Evolutionary conservation across 2,113 vertebrate species (phyloP).

Genomic region (Eptatretus burgeri): DNA sequence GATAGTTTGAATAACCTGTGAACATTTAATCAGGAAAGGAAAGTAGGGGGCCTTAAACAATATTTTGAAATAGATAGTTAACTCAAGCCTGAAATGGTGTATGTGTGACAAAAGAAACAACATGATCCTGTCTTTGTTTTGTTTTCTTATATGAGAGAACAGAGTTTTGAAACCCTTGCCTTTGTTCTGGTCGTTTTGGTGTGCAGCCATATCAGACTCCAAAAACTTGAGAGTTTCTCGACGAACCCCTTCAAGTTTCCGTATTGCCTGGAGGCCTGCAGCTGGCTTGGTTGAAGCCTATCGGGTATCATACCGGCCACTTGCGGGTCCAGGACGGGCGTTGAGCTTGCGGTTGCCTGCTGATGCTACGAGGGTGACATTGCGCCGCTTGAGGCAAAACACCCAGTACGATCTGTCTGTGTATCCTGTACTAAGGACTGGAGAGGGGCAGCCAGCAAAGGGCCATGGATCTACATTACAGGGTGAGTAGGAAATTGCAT

Average conservation of each 20-base stretch:
- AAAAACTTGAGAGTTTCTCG: too few species aligned
- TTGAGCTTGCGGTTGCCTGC: neutral
- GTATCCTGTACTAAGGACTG: neutral
- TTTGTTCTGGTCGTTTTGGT: too few species aligned
- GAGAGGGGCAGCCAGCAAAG: slow-evolving; percentile 5
- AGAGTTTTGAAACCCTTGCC: too few species aligned
- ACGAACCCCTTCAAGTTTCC: neutral
- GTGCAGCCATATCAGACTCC: too few species aligned
- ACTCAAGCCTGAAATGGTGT: too few species aligned
- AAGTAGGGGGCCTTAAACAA: too few species aligned
- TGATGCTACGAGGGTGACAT: neutral
- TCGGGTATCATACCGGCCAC: neutral
- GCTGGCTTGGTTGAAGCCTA: neutral
- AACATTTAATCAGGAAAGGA: too few species aligned
- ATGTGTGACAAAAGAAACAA: too few species aligned
- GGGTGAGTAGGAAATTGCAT: neutral
- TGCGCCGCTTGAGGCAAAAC: slow-evolving; percentile 3
- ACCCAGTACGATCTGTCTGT: slow-evolving; percentile 2
- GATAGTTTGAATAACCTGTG: too few species aligned
- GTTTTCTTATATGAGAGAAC: too few species aligned
- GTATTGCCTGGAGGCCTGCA: slow-evolving; percentile 1
- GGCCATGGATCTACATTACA: neutral
- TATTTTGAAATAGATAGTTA: too few species aligned
- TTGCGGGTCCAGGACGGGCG: neutral
- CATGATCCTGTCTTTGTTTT: too few species aligned